These are phyloP conservation scores for Mycogona germanica DNA, from an alignment of 2,888 invertebrate genomes.

Conservation along the genomic window DNA sequence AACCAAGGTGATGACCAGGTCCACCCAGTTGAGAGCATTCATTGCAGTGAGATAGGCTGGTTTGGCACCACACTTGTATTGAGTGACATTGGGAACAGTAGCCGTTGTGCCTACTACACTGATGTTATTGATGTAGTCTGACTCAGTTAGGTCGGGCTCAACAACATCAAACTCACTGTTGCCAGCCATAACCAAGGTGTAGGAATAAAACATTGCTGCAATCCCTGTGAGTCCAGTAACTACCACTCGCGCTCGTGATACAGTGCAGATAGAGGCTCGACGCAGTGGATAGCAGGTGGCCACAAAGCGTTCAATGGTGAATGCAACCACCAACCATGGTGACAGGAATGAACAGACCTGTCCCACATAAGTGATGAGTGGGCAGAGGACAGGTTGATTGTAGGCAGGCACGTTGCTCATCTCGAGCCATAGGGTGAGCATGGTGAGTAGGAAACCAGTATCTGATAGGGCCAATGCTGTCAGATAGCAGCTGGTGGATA, in stretches of 20 bases:
- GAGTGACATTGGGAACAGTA: constrained; percentile 8
- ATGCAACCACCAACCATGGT: constrained; percentile 14
- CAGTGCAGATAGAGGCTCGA: constrained; percentile 57
- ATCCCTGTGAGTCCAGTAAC: constrained; percentile 41
- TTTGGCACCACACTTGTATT: constrained; percentile 40
- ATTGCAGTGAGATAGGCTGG: constrained; percentile 42
- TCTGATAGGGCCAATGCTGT: constrained; percentile 10
- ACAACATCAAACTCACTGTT: constrained; percentile 27
- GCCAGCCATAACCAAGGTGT: constrained; percentile 39
- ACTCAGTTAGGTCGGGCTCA: too few relatives aligned
- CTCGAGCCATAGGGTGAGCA: constrained; percentile 24
- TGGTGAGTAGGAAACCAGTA: not conserved
- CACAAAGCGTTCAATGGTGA: constrained; percentile 14
- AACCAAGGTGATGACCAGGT: constrained; percentile 57
- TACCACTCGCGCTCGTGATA: constrained; percentile 51
- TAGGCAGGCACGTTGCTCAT: constrained; percentile 1
- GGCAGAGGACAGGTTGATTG: constrained; percentile 9
- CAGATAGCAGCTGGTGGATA: constrained; percentile 9
- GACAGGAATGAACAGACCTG: constrained; percentile 10
- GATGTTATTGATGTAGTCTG: too few relatives aligned
- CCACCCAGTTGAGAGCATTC: constrained; percentile 51
- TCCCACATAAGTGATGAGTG: constrained; percentile 1
- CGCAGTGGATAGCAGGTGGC: constrained; percentile 37
- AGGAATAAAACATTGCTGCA: constrained; percentile 45
- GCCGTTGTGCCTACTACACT: too few relatives aligned